A percentile compares a stretch with the other conserved stretches of the same genome.
Conservation (phyloP, 2,797 vertebrate genomes). For the Bradypodion pumilum region DNA sequence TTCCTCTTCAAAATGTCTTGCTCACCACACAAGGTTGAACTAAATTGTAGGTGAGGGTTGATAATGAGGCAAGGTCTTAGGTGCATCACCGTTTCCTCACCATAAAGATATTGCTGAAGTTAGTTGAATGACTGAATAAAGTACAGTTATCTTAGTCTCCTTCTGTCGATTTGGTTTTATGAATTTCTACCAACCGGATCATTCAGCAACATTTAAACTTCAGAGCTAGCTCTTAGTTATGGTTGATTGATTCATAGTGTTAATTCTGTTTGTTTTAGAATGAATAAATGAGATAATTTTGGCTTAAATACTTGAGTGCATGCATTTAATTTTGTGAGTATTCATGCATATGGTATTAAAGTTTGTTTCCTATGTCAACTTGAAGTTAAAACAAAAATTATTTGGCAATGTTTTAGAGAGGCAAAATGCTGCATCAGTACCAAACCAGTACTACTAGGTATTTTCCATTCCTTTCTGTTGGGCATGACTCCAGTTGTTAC, state of each 20-base stretch:
- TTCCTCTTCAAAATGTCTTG: no score
- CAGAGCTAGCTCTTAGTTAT: conserved; percentile 50
- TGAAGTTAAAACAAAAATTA: conserved; percentile 39
- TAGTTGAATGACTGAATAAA: no score
- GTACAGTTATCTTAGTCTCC: conserved; percentile 53
- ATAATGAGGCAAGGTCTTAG: no score
- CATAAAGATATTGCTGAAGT: conserved; percentile 29
- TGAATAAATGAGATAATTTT: conserved; percentile 56
- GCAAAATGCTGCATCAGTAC: conserved; percentile 12
- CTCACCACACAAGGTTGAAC: no score
- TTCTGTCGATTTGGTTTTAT: conserved; percentile 57
- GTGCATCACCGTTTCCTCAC: no score
- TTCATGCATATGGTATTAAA: conserved; percentile 33
- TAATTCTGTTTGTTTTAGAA: conserved; percentile 63
- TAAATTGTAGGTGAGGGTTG: no score
- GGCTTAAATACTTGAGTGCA: conserved; percentile 50
- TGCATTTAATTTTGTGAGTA: conserved; percentile 47
- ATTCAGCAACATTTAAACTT: conserved; percentile 51
- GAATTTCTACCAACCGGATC: conserved; percentile 3
- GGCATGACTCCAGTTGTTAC: not conserved
- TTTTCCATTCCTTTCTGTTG: not conserved
- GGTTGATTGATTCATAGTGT: conserved; percentile 59
- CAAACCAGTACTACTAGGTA: not conserved
- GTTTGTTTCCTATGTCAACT: conserved; percentile 55
- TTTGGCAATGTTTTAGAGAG: conserved; percentile 29